phyloP scores from a whole-genome alignment of 2,797 vertebrate genomes.

The Esox masquinongy region DNA sequence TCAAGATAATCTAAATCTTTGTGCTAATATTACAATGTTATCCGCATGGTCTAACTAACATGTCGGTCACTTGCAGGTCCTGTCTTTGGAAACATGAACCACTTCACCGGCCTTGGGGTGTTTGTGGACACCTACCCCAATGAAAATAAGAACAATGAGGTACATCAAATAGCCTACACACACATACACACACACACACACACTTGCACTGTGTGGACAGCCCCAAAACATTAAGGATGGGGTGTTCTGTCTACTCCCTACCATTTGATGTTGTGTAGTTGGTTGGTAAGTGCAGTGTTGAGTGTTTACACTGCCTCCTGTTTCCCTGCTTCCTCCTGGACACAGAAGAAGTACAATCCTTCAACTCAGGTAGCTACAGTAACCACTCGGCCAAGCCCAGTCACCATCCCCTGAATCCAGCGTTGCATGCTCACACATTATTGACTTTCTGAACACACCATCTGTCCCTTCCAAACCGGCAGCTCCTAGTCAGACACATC shows the following conservation, averaged over 20 bases:
- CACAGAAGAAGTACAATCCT: conserved; percentile 39
- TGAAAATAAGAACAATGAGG: conserved; percentile 89
- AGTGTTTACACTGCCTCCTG: conserved; percentile 5
- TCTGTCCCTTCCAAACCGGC: not conserved
- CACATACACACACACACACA: not conserved
- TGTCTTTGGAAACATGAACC: conserved; percentile 92
- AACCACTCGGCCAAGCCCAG: not conserved
- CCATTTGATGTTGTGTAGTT: not conserved
- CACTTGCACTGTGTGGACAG: not conserved
- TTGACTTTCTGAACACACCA: not conserved
- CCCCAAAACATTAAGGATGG: not conserved
- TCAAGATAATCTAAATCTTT: not conserved
- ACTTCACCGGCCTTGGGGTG: conserved; percentile 88
- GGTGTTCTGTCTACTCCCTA: not conserved
- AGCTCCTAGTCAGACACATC: not conserved
- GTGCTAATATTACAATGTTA: not conserved
- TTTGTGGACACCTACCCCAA: conserved; percentile 96
- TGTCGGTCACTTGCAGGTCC: conserved; percentile 75
- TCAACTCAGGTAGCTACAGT: conserved; percentile 44
- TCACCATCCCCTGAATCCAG: not conserved
- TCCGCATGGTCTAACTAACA: not conserved
- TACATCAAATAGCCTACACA: conserved; percentile 58
- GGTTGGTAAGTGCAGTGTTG: not conserved
- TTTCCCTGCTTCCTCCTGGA: conserved; percentile 28
- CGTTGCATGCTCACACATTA: not conserved